A percentile compares a stretch with the other conserved stretches of the same genome.
phyloP scores from a whole-genome alignment of 2,113 vertebrate genomes.

The Ranitomeya imitator region DNA sequence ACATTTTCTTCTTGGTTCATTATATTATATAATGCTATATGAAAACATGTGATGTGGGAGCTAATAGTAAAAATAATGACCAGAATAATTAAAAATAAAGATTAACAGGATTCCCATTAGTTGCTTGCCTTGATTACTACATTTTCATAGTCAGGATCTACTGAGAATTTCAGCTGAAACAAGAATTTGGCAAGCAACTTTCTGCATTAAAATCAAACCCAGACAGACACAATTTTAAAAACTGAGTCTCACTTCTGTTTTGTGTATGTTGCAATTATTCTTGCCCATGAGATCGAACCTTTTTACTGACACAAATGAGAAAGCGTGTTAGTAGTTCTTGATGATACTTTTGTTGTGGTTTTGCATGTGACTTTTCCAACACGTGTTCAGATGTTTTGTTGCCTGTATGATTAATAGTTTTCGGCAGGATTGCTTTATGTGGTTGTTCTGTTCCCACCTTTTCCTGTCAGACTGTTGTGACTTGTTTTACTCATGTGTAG shows the following conservation, averaged over 20 bases:
- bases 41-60: no score
- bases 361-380: background rate
- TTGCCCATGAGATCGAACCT: background rate
- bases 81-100: no score
- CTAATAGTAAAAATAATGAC: no score
- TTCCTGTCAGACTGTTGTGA: conserved; percentile 30
- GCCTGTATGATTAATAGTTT: conserved; percentile 2
- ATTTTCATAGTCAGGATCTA: background rate
- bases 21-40: no score
- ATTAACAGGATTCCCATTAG: no score
- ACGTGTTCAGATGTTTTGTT: background rate
- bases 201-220: background rate
- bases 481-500: conserved; percentile 24
- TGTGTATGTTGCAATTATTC: background rate
- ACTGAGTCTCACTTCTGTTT: background rate
- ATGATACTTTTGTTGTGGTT: conserved; percentile 29
- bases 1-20: no score
- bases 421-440: conserved; percentile 3
- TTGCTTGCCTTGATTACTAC: background rate
- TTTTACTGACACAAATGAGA: background rate
- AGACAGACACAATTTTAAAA: background rate
- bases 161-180: background rate
- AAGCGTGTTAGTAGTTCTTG: conserved; percentile 1
- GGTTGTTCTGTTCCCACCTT: conserved; percentile 29
- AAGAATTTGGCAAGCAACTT: background rate